Base-by-base conservation (phyloP, 2,113 vertebrate species). In the Tragelaphus imberbis region DNA sequence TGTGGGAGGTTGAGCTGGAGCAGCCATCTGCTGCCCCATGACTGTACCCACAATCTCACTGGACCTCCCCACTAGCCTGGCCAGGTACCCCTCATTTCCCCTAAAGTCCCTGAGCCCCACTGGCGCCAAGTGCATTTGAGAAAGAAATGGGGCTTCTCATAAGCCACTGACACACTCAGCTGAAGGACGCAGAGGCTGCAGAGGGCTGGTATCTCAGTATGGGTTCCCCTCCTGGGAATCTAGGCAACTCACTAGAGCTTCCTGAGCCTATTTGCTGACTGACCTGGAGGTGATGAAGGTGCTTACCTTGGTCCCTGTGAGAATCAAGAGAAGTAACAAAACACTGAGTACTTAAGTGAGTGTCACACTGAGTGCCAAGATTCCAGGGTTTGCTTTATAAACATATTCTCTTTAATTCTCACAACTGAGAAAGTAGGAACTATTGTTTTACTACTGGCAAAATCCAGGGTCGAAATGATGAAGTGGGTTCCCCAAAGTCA, bases 21-120 rank as follows among this genome's bases (percentile, higher is more conserved):
- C 21, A 47, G 6, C 33, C 33, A 33, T 33, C 51, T 9, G 3
- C 47, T 53, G 17, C 23, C 8, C 12, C 6, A 0, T 40, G 5
- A 9, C 65, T 86, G 6, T 19, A 12, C 47, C 25, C 6, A 2
- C 33, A 16, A 14, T 33, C 56, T 88, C 16, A 23, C 11, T 61
- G 27, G 65, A 3, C 68, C 27, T 30, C 25, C 59, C 2, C 55
- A 53, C 55, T 47, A 23, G 5, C 25, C 21, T 28, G 19, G 44
- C 44, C 51, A 47, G 47, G 84, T 84, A 15, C 68, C 17, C 27
- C 25, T 89, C 59, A 27, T 36, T 75, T 28, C 10, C 15, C n/a
- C 36, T 25, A 12, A 55, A 51, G 23, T 33, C 63, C 63, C 40
- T 25, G 10, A 40, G 68, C 68, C 68, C n/a, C n/a, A 40, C 68